phyloP scores from a whole-genome alignment of 2,113 vertebrate genomes.

The Crypturellus undulatus region DNA sequence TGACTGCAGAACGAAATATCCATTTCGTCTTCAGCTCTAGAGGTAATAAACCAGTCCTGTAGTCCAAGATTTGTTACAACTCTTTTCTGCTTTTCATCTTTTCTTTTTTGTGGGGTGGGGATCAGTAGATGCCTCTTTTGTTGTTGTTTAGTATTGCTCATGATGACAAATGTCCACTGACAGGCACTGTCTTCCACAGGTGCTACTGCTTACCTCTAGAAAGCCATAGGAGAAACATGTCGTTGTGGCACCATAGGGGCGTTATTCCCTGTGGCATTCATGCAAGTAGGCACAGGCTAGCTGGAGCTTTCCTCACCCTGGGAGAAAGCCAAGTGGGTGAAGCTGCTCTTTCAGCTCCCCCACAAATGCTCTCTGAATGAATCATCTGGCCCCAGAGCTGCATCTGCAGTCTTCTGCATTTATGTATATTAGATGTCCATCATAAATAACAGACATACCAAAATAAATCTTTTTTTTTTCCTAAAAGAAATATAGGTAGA shows the following conservation, averaged over 20 bases:
- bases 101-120: fast-evolving
- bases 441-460: neutral
- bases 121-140: neutral
- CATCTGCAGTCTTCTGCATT: neutral
- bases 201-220: neutral
- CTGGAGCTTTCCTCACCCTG: neutral
- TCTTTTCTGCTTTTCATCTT: neutral
- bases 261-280: neutral
- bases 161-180: neutral
- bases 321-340: neutral
- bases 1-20: neutral
- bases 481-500: neutral
- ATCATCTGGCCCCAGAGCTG: neutral
- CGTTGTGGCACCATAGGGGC: neutral
- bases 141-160: fast-evolving
- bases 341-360: conserved; percentile 6
- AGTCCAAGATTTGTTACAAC: neutral
- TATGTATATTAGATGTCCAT: neutral
- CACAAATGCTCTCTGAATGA: neutral
- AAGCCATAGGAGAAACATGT: neutral
- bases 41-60: neutral
- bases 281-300: neutral
- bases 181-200: neutral
- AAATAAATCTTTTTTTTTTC: neutral
- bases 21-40: neutral